Evolutionary conservation across 1,140 invertebrate species (phyloP).

Genomic region (Heliconius hewitsoni): DNA sequence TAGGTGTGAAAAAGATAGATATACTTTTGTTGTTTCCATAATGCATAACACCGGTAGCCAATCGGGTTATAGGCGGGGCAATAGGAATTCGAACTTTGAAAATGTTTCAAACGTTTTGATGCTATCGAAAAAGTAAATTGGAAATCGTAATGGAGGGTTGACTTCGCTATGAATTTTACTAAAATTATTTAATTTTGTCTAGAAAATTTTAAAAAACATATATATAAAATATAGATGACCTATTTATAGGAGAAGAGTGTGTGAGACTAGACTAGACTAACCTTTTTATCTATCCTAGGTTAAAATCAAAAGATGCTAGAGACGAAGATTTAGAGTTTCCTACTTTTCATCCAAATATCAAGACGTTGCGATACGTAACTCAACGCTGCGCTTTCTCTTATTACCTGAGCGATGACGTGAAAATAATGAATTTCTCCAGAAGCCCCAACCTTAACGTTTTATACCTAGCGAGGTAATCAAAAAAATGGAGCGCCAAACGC

Average conservation of each 20-base stretch:
- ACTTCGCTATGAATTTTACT: background rate
- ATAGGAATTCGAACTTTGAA: slow-evolving; percentile 61
- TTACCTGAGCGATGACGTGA: too few species aligned
- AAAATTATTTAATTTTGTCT: background rate
- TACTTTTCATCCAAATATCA: too few species aligned
- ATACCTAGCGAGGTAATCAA: too few species aligned
- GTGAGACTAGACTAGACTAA: too few species aligned
- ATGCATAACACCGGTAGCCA: slow-evolving; percentile 63
- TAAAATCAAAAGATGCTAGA: too few species aligned
- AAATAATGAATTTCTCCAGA: too few species aligned
- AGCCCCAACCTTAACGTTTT: too few species aligned
- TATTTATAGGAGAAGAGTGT: background rate
- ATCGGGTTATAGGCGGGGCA: slow-evolving; percentile 51
- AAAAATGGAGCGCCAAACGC: too few species aligned
- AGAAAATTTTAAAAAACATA: background rate
- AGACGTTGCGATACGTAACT: too few species aligned
- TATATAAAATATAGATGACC: background rate
- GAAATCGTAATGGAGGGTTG: slow-evolving; percentile 37
- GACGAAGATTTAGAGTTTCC: too few species aligned
- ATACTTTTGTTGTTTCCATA: slow-evolving; percentile 50
- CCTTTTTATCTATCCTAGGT: too few species aligned
- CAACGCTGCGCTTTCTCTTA: too few species aligned
- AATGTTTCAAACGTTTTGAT: slow-evolving; percentile 54
- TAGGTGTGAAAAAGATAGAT: slow-evolving; percentile 52
- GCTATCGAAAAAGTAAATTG: slow-evolving; percentile 44